Base-by-base conservation (phyloP, 1,140 invertebrate genomes). In the Brachionus plicatilis region DNA sequence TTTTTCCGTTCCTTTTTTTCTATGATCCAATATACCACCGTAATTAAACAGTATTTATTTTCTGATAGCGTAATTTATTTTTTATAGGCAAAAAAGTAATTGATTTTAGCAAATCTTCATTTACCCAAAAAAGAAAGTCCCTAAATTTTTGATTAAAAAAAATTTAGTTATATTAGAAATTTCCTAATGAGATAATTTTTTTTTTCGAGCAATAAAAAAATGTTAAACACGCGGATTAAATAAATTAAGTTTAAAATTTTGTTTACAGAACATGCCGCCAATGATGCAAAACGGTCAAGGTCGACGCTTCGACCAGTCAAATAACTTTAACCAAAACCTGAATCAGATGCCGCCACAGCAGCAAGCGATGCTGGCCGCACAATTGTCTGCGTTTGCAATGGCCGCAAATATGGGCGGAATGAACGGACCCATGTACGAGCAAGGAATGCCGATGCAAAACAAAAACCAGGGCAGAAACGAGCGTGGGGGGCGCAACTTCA, bases 311-410 rank as follows among this genome's bases (percentile, higher is more conserved):
- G 53, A 82, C 29, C 33, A 65, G 33, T 65, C 37, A 45, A 20
- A 66, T 24, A 41, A 41, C 60, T 45, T 43, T 45, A 68, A 60
- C 33, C 79, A 68, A 20, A 60, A 65, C 20, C 14, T 82, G 53
- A 60, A 82, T 41, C 79, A 82, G 43, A 60, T 65, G 65, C 79
- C 53, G 27, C 79, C 20, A 17, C 79, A 82, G 43, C 79, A 82
- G 27, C 79, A 82, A 20, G 79, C 79, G 20, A 65, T 82, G 79
- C 14, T 82, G 27, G 79, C 79, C 8, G 79, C 79, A 11, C 79
- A 82, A 27, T 47, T 82, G 27, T 82, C 79, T 0, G 79, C 79
- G 9, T 82, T 82, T 60, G 79, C 79, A 3, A 65, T 82, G 79
- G 79, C 79, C 11, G 79, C 79, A 9, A 72, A 72, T 20, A 72